Evolutionary conservation across 2,797 vertebrate species (phyloP).

Genomic region (Ptychadena robeensis): DNA sequence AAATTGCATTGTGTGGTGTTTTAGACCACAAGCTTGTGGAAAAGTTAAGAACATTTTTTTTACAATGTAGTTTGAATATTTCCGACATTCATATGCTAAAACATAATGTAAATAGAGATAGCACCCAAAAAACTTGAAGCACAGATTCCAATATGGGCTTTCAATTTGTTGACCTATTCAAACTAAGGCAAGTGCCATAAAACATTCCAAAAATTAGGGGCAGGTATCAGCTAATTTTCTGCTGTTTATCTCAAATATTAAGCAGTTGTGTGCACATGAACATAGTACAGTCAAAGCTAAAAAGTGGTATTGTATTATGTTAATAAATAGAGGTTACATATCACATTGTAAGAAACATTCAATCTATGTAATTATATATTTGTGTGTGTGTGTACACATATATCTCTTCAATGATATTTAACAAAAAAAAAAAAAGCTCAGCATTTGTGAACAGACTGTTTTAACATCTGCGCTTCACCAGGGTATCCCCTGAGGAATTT

Average conservation of each 20-base stretch:
- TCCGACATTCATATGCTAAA: too few relatives aligned
- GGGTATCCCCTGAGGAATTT: slow-evolving; percentile 84
- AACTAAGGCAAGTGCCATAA: too few relatives aligned
- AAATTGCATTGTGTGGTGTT: too few relatives aligned
- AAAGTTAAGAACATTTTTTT: too few relatives aligned
- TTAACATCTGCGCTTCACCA: slow-evolving; percentile 87
- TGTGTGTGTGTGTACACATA: background rate
- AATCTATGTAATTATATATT: background rate
- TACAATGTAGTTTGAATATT: too few relatives aligned
- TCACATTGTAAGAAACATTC: background rate
- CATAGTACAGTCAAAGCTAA: background rate
- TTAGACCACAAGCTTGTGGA: too few relatives aligned
- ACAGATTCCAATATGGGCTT: too few relatives aligned
- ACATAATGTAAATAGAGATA: too few relatives aligned
- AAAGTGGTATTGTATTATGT: slow-evolving; percentile 7
- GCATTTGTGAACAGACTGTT: slow-evolving; percentile 88
- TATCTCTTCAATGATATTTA: slow-evolving; percentile 45
- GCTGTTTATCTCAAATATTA: background rate
- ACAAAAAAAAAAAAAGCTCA: slow-evolving; percentile 71
- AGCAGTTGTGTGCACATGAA: background rate
- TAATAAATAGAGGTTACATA: background rate
- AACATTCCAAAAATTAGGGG: too few relatives aligned
- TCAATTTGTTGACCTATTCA: too few relatives aligned
- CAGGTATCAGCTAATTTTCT: too few relatives aligned
- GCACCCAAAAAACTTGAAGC: too few relatives aligned